Base-by-base conservation (phyloP, 1,140 invertebrate genomes). In the Drosophila nigromelanica region DNA sequence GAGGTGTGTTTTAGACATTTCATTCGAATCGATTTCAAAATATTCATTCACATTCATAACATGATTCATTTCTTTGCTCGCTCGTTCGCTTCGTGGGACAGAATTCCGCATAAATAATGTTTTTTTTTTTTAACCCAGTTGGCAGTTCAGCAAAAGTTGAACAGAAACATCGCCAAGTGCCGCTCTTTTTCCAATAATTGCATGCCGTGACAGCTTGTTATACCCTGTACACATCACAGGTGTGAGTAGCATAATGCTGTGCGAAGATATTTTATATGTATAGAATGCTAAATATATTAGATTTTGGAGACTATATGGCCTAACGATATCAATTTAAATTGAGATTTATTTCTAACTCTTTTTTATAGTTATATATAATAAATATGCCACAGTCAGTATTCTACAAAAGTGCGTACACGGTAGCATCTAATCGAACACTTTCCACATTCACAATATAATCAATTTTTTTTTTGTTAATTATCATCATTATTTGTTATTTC, bases 31-130 rank as follows among this genome's bases (percentile, higher is more conserved):
- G 54, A 72, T 72, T 72, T 72, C 69, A 15, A 71, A 71, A 71
- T 30, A 71, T 71, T 71, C 62, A 72, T 73, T 73, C 70, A 50
- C 64, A 73, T 73, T 73, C 70, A 60, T 48, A 54, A 60, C 70
- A 68, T 73, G 70, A 73, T 68, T 73, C 70, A 73, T 68, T 68
- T 67, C 62, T 33, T 45, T 15, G 21, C 5, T 54, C 27, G 27
- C 62, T 58, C 62, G 62, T 15, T 54, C 37, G 45, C 24, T 66
- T 59, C 21, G 52, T 55, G 52, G 27, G 40, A 73, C 70, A 73
- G 55, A 73, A 73, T 73, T 68, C 63, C 70, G 64, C 70, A 68
- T 68, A 68, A 74, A 70, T 47, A 58, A 58, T 8, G 5, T 45
- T 33, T n/a, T 1, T 15, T 7, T 35, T 51, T 35, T 30, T 27